Evolutionary conservation across 2,888 invertebrate species (phyloP).

Genomic region (Agapetus fuscipes): DNA sequence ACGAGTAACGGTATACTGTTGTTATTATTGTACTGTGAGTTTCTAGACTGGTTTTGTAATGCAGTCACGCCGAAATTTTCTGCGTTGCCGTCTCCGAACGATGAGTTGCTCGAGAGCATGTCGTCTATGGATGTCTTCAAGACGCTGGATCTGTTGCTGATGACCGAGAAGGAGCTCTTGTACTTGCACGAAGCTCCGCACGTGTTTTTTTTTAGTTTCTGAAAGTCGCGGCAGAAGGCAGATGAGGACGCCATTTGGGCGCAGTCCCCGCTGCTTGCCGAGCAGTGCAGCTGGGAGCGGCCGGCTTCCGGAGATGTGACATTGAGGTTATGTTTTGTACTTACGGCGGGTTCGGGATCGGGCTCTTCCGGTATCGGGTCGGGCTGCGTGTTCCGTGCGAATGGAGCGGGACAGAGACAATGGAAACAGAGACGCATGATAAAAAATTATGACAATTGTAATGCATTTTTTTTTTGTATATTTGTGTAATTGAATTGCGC

Average conservation of each 20-base stretch:
- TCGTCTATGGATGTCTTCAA: background rate
- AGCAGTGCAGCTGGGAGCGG: too few species aligned
- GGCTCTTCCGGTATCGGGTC: too few species aligned
- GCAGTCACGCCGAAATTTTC: background rate
- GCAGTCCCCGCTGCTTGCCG: background rate
- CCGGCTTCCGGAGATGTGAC: too few species aligned
- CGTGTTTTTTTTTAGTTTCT: too few species aligned
- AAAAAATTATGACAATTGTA: too few species aligned
- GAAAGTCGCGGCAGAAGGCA: background rate
- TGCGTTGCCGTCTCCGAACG: conserved; percentile 1
- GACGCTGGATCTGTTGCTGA: background rate
- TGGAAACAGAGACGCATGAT: too few species aligned
- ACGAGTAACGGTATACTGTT: conserved; percentile 10
- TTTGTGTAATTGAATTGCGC: too few species aligned
- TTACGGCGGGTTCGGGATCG: conserved; percentile 31
- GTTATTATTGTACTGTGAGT: too few species aligned
- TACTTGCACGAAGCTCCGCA: background rate
- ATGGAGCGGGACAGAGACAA: conserved; percentile 24
- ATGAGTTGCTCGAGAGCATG: conserved; percentile 8
- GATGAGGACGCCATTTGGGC: background rate
- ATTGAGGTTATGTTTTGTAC: too few species aligned
- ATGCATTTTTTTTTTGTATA: too few species aligned
- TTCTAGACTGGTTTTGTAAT: background rate
- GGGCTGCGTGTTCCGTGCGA: conserved; percentile 29
- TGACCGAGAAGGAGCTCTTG: background rate